phyloP scores from a whole-genome alignment of 1,140 invertebrate genomes.

The Papilio xuthus region DNA sequence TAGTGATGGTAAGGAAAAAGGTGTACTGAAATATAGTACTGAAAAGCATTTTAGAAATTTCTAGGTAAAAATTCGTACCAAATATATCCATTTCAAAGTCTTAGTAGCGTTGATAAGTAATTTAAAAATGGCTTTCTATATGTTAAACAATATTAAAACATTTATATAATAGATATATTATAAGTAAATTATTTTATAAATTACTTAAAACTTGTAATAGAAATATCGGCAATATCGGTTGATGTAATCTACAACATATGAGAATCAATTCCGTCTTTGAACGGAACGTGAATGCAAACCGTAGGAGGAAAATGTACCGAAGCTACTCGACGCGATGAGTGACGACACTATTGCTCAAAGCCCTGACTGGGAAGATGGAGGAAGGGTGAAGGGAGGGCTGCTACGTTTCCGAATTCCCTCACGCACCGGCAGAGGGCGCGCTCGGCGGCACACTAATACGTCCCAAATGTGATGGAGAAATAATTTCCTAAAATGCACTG shows the following conservation, averaged over 20 bases:
- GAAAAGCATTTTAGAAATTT: neutral
- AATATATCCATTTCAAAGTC: neutral
- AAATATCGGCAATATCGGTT: neutral
- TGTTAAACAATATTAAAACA: neutral
- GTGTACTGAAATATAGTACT: neutral
- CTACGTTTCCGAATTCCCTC: conserved; percentile 52
- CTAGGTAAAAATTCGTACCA: neutral
- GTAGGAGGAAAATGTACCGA: conserved; percentile 32
- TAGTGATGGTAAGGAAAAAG: too few relatives aligned
- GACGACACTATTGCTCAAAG: conserved; percentile 54
- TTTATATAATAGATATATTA: neutral
- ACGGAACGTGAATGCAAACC: conserved; percentile 24
- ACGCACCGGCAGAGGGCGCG: conserved; percentile 65
- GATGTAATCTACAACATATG: conserved; percentile 17
- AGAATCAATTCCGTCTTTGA: conserved; percentile 32
- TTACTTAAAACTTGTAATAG: neutral
- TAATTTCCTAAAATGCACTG: conserved; percentile 71
- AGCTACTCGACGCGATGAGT: conserved; percentile 44
- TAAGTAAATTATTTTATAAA: too few relatives aligned
- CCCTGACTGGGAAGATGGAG: conserved; percentile 35
- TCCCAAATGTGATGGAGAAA: conserved; percentile 64
- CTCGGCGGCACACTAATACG: conserved; percentile 61
- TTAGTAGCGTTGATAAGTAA: neutral
- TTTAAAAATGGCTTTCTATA: neutral
- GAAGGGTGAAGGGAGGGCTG: conserved; percentile 37